Conservation (phyloP, 2,797 vertebrate species). For the Apogon talboti region DNA sequence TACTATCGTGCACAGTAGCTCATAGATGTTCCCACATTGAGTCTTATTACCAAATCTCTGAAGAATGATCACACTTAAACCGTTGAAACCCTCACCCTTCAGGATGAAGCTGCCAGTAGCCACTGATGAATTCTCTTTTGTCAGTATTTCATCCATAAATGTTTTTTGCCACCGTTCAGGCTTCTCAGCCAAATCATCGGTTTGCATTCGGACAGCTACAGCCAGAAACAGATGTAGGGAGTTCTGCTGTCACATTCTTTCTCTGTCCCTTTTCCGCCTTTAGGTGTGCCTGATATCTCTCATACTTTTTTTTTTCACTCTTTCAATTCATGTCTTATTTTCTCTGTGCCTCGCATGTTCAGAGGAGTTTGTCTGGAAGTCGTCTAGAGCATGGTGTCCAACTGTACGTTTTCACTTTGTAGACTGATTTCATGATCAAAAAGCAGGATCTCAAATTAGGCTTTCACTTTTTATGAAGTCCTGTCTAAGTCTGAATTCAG, state of each 20-base stretch:
- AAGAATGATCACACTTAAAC: slow-evolving; percentile 10
- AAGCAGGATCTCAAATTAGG: neutral
- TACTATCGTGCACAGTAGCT: slow-evolving; percentile 2
- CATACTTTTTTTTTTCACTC: neutral
- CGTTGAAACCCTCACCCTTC: slow-evolving; percentile 29
- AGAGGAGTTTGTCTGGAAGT: neutral
- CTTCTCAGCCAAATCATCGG: neutral
- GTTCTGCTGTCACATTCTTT: slow-evolving; percentile 14
- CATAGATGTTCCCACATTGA: slow-evolving; percentile 1
- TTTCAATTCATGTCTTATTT: neutral
- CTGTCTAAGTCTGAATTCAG: neutral
- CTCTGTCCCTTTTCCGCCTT: slow-evolving; percentile 19
- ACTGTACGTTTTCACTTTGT: too few relatives aligned
- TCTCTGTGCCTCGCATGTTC: neutral
- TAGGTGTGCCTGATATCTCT: neutral
- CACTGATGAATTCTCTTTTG: slow-evolving; percentile 18
- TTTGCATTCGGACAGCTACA: slow-evolving; percentile 26
- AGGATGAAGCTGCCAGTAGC: slow-evolving; percentile 18
- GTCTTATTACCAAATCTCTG: neutral
- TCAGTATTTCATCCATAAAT: slow-evolving; percentile 20
- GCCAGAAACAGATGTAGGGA: slow-evolving; percentile 22
- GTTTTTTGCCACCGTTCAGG: slow-evolving; percentile 18
- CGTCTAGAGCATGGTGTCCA: too few relatives aligned
- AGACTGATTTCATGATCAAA: too few relatives aligned
- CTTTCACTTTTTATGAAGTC: neutral